A percentile compares a stretch with the other conserved stretches of the same genome.
phyloP scores from a whole-genome alignment of 1,140 invertebrate species.

The Penaeus japonicus region DNA sequence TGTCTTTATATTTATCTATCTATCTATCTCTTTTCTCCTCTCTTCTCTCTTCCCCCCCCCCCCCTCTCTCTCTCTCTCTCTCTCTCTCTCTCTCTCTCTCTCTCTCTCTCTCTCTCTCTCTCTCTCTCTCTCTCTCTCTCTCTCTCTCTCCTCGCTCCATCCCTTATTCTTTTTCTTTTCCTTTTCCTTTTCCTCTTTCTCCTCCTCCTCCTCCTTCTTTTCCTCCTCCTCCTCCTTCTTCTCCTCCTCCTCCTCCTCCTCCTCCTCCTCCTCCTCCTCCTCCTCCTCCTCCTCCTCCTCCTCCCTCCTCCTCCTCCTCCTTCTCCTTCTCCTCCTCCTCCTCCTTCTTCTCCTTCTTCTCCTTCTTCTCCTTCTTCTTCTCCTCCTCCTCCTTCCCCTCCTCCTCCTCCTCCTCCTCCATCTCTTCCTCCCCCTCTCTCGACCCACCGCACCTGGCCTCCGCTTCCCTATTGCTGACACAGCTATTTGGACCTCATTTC shows the following conservation, averaged over 20 bases:
- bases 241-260: neutral
- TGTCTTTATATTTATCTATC: too few relatives aligned
- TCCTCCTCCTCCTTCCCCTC: neutral
- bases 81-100: neutral
- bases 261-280: neutral
- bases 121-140: neutral
- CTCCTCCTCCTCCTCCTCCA: neutral
- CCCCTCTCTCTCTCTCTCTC: neutral
- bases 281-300: too few relatives aligned
- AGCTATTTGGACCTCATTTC: too few relatives aligned
- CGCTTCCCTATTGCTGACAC: too few relatives aligned
- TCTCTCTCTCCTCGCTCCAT: neutral
- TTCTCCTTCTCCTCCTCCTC: neutral
- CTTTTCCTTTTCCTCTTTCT: neutral
- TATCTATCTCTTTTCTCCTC: neutral
- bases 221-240: neutral
- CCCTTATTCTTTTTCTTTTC: neutral
- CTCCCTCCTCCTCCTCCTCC: neutral
- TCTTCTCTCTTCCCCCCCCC: neutral
- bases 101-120: neutral
- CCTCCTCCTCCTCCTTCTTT: too few relatives aligned
- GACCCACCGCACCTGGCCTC: neutral
- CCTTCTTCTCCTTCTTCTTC: too few relatives aligned
- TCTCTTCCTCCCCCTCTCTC: neutral
- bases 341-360: too few relatives aligned